Base-by-base conservation (phyloP, 2,797 vertebrate species). In the Cryptoblepharus egeriae region DNA sequence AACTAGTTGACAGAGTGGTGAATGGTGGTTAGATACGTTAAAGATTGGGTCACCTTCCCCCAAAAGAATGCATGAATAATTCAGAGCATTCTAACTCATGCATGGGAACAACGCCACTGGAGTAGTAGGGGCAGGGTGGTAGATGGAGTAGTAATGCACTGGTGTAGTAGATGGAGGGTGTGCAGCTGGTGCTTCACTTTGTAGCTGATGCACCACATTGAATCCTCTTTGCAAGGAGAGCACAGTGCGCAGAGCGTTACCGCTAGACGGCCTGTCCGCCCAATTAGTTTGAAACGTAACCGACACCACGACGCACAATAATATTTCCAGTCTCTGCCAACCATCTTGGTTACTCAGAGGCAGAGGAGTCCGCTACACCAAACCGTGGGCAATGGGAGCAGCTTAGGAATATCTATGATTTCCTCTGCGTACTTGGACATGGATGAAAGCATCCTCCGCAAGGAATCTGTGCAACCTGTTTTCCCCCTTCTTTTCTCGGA, bases 321-420 rank as follows among this genome's bases (percentile, higher is more conserved):
- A 65, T 52, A 72, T 22, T 16, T 68, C 45, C 39, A 39, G 24
- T 37, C 45, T 58, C 82, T 73, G 26, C 65, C 24, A 57, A 45
- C 39, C 24, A n/a, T 67, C 10, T 52, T 13, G 16, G 7, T 30
- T 49, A 52, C 65, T 58, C 30, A 8, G 24, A 49, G 57, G 69
- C 35, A 2, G 39, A 71, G 64, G 65, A 76, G 67, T 32, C 30
- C 60, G 45, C 28, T 60, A 4, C 13, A 57, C 60, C 15, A 4
- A 28, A 1, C 1, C 20, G 8, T 18, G 35, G 52, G 15, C 28
- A 13, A 37, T 7, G 18, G 61, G 37, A 32, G 22, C 76, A 79
- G n/a, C n/a, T n/a, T n/a, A 68, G 5, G 3, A 49, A 81, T 75
- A 37, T 32, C 55, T 85, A 61, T 52, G 37, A 72, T 75, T 83